Conservation (phyloP, 2,113 vertebrate genomes). For the Stercorarius parasiticus region DNA sequence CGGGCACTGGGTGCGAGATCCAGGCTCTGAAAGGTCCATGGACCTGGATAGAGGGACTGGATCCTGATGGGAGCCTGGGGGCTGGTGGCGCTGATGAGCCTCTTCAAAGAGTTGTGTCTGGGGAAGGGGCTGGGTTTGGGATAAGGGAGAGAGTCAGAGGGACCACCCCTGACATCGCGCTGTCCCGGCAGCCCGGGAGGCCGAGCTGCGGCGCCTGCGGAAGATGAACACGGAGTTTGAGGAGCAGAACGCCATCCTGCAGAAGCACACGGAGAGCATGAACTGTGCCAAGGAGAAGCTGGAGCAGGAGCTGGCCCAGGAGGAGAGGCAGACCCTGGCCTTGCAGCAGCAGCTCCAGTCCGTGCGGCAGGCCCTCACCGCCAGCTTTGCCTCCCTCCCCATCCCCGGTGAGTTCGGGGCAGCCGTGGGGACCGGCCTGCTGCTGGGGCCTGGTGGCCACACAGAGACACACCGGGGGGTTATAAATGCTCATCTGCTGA, state of each 20-base stretch:
- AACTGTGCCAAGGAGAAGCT: conserved; percentile 92
- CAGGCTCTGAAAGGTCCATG: neutral
- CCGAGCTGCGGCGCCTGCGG: conserved; percentile 90
- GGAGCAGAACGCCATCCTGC: conserved; percentile 94
- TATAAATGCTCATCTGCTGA: neutral
- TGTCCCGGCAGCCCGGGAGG: conserved; percentile 82
- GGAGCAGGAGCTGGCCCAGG: conserved; percentile 92
- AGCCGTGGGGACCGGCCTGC: accelerated
- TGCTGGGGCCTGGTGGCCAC: neutral
- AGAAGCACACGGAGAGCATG: conserved; percentile 96
- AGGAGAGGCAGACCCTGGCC: conserved; percentile 89
- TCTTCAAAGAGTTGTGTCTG: neutral
- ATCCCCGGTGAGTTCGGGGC: conserved; percentile 81
- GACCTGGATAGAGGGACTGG: neutral
- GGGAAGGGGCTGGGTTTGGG: neutral
- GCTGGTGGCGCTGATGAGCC: accelerated
- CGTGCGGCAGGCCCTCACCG: conserved; percentile 88
- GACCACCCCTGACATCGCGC: accelerated
- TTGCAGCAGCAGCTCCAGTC: conserved; percentile 91
- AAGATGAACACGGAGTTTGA: conserved; percentile 97
- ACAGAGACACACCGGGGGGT: accelerated
- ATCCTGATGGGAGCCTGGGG: neutral
- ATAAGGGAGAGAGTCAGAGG: accelerated
- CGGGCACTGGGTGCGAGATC: accelerated
- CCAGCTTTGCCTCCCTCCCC: conserved; percentile 88